A percentile compares a stretch with the other conserved stretches of the same genome.
Evolutionary conservation across 2,113 vertebrate species (phyloP).

Genomic region (Mobula hypostoma): DNA sequence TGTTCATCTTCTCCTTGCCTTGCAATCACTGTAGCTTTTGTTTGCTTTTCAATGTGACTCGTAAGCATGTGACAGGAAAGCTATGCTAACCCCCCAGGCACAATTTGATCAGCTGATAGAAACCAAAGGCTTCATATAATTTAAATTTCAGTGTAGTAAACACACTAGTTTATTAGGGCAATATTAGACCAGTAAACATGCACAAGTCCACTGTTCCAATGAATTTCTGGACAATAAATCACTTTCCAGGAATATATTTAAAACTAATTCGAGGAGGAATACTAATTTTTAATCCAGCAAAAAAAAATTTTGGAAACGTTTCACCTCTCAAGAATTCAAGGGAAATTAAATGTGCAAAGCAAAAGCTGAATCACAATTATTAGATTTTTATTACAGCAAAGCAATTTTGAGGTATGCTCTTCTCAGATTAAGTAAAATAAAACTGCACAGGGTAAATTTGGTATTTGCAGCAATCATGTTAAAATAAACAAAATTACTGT

Average conservation of each 20-base stretch:
- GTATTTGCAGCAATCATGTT: conserved; percentile 1
- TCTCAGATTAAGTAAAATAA: neutral
- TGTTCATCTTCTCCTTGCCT: neutral
- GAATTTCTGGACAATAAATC: neutral
- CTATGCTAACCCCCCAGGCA: neutral
- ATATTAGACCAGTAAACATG: neutral
- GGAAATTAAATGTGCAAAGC: neutral
- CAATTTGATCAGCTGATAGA: neutral
- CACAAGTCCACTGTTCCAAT: neutral
- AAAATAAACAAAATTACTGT: conserved; percentile 28
- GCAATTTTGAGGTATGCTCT: neutral
- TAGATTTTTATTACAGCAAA: neutral
- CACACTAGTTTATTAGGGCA: too few species aligned
- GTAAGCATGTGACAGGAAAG: conserved; percentile 14
- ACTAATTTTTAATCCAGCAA: neutral
- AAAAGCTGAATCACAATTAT: neutral
- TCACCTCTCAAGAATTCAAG: neutral
- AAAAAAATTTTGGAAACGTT: neutral
- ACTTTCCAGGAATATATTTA: neutral
- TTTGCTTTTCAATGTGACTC: conserved; percentile 9
- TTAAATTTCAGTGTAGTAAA: neutral
- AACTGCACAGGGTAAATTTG: neutral
- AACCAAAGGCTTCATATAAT: neutral
- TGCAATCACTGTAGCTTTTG: neutral
- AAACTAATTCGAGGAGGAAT: neutral